Conservation (phyloP, 1,140 invertebrate genomes). For the Acromyrmex echinatior region DNA sequence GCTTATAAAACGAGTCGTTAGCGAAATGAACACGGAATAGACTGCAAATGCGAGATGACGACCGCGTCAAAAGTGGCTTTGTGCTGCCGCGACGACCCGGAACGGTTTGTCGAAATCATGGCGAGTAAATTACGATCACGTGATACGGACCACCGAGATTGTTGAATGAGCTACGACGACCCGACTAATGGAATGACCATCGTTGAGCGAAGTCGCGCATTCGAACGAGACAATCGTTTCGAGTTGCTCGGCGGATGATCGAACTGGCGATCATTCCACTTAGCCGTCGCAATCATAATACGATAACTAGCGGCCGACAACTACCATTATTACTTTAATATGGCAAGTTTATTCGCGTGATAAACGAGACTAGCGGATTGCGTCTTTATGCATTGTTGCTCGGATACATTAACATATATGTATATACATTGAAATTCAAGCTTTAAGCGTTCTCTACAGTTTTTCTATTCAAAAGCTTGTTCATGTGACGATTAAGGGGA, state of each 20-base stretch:
- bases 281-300: constrained; percentile 41
- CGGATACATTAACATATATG: neutral
- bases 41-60: constrained; percentile 1
- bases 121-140: constrained; percentile 40
- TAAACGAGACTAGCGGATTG: neutral
- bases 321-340: constrained; percentile 65
- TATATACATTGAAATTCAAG: neutral
- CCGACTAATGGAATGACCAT: constrained; percentile 39
- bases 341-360: constrained; percentile 49
- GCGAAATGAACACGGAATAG: neutral
- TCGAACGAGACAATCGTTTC: constrained; percentile 24
- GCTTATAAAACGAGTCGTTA: constrained; percentile 55
- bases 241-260: neutral
- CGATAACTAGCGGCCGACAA: constrained; percentile 44
- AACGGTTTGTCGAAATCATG: constrained; percentile 49
- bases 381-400: neutral
- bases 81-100: constrained; percentile 10
- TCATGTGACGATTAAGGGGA: neutral
- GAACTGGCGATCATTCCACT: constrained; percentile 8
- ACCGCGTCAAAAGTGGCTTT: constrained; percentile 14
- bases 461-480: neutral
- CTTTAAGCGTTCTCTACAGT: neutral
- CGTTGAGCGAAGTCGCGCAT: constrained; percentile 45
- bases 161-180: constrained; percentile 10
- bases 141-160: constrained; percentile 1